Evolutionary conservation across 2,797 vertebrate species (phyloP), one percentile per base, ranked within the genome.

Genomic region (Adrianichthys oophorus): DNA sequence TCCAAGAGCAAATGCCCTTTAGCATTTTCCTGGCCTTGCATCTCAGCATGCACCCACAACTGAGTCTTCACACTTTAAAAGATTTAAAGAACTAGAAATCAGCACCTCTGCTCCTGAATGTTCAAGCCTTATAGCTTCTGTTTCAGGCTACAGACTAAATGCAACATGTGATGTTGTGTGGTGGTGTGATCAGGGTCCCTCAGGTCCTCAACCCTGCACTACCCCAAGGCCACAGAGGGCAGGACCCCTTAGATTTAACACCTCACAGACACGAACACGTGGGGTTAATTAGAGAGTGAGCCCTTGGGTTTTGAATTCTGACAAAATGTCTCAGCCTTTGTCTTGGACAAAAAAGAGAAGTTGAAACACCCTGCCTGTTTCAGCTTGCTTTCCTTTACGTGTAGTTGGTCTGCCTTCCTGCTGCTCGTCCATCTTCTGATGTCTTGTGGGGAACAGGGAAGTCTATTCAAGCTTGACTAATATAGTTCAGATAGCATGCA

Each of bases 391-490:
- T 69, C 52, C 48, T 66, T 62, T 73, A 80, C 72, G 73, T 83
- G 78, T 65, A 70, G 78, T 84, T 82, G 65, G 76, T 89, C 71
- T 58, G 48, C 77, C 68, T 68, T 72, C 67, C 72, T 80, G 76
- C 70, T 66, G 66, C 82, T 86, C 72, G 54, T 78, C 68, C 74
- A 68, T 87, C 82, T 84, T 81, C 81, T 73, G 74, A 4, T 59
- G 45, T 75, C 70, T 73, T 62, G 48, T 54, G 74, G 75, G 47
- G 62, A 74, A 60, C 56, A 15, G 69, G 57, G 68, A 68, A 53
- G 59, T 62, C 69, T 81, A 79, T 80, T 84, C 78, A 84, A 77
- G 79, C 82, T 70, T 80, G 83, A 90, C 78, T 90, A 89, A 88
- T 87, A 69, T 86, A 65, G 70, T 83, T 85, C 72, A 83, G 79